Evolutionary conservation across 2,113 vertebrate genomes (phyloP).

Genomic region (Cynopterus brachyotis): DNA sequence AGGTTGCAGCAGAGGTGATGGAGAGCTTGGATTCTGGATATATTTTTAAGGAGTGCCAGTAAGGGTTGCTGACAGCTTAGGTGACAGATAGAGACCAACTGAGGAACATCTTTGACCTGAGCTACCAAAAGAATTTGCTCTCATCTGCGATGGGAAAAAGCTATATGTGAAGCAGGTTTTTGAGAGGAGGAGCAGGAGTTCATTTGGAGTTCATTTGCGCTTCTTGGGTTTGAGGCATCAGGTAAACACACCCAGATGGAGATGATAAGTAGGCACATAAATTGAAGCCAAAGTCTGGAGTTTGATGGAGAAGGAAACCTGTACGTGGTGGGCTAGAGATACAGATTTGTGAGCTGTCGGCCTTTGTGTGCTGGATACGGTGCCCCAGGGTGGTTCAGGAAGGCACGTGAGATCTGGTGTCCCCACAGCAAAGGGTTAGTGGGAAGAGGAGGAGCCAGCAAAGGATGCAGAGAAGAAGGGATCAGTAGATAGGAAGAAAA

Average conservation of each 20-base stretch:
- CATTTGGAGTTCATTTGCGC: background rate
- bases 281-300: background rate
- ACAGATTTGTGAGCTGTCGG: background rate
- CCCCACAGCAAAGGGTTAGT: background rate
- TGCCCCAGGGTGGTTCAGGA: background rate
- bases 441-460: background rate
- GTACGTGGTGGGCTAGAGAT: background rate
- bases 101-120: background rate
- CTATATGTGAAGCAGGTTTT: background rate
- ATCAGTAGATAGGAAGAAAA: background rate
- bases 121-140: background rate
- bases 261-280: background rate
- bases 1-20: background rate
- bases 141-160: background rate
- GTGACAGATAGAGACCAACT: background rate
- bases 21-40: background rate
- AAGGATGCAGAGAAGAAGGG: background rate
- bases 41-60: background rate
- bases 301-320: background rate
- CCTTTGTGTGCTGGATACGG: background rate
- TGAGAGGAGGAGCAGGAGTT: background rate
- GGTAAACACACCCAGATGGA: background rate
- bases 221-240: background rate
- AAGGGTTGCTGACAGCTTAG: background rate
- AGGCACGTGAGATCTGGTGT: background rate